Evolutionary conservation across 2,888 invertebrate species (phyloP).

Genomic region (Drosophila kambysellisi): DNA sequence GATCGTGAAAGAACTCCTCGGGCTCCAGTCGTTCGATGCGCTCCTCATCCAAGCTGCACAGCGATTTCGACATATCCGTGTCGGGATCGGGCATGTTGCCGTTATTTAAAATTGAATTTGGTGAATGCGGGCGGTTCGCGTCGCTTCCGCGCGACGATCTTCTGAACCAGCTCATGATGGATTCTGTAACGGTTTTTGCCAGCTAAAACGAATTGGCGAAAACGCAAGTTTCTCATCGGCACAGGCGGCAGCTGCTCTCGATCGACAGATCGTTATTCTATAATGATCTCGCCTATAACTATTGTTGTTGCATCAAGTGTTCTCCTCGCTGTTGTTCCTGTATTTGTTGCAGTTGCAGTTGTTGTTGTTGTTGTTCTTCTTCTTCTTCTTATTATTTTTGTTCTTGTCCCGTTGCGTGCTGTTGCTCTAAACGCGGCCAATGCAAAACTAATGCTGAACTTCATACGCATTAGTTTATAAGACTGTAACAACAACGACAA

Average conservation of each 20-base stretch:
- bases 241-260: conserved; percentile 62
- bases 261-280: conserved; percentile 5
- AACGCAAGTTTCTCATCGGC: conserved; percentile 87
- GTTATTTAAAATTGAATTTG: background rate
- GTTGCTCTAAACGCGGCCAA: conserved; percentile 77
- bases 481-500: conserved; percentile 39
- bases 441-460: conserved; percentile 80
- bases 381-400: background rate
- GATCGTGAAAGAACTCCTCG: conserved; percentile 84
- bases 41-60: conserved; percentile 63
- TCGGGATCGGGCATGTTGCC: background rate
- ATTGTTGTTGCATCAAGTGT: background rate
- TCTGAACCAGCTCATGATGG: conserved; percentile 89
- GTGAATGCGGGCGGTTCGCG: conserved; percentile 84
- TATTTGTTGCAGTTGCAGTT: conserved; percentile 3
- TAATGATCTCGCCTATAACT: background rate
- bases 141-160: conserved; percentile 87
- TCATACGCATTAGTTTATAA: conserved; percentile 80
- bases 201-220: conserved; percentile 88
- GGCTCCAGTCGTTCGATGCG: conserved; percentile 82
- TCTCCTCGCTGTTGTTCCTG: background rate
- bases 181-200: conserved; percentile 88
- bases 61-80: conserved; percentile 56
- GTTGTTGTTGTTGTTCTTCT: background rate
- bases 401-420: conserved; percentile 22